Evolutionary conservation across 2,888 invertebrate genomes (phyloP).

Genomic region (Diplolepis rosae): DNA sequence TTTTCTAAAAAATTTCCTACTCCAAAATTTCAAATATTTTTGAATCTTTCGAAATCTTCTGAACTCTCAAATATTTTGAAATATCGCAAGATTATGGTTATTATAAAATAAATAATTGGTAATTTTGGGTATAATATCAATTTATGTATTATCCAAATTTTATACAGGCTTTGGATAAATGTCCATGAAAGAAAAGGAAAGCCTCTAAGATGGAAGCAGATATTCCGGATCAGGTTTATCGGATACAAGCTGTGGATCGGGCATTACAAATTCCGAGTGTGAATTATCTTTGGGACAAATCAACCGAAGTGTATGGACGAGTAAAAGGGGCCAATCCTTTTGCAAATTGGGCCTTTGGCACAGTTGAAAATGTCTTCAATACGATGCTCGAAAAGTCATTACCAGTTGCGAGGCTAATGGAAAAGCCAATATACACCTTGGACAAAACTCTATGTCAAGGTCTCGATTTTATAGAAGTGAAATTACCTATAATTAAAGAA

Average conservation of each 20-base stretch:
- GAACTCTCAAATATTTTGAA: no score
- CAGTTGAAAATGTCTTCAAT: conserved; percentile 75
- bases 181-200: not conserved
- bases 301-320: conserved; percentile 76
- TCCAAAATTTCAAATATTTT: no score
- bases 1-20: no score
- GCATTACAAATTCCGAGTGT: conserved; percentile 77
- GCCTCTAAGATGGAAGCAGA: conserved; percentile 54
- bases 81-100: no score
- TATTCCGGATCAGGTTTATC: conserved; percentile 52
- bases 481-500: conserved; percentile 80
- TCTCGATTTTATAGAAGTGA: conserved; percentile 79
- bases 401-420: conserved; percentile 70
- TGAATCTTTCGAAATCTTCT: no score
- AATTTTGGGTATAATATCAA: no score
- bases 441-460: conserved; percentile 81
- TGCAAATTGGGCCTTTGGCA: conserved; percentile 81
- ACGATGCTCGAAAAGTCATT: conserved; percentile 60
- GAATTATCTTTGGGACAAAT: conserved; percentile 77
- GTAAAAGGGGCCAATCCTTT: conserved; percentile 80
- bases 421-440: conserved; percentile 76
- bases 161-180: not conserved
- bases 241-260: conserved; percentile 76
- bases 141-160: not conserved
- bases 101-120: no score